Base-by-base conservation (phyloP, 2,113 vertebrate genomes). In the Condylura cristata region DNA sequence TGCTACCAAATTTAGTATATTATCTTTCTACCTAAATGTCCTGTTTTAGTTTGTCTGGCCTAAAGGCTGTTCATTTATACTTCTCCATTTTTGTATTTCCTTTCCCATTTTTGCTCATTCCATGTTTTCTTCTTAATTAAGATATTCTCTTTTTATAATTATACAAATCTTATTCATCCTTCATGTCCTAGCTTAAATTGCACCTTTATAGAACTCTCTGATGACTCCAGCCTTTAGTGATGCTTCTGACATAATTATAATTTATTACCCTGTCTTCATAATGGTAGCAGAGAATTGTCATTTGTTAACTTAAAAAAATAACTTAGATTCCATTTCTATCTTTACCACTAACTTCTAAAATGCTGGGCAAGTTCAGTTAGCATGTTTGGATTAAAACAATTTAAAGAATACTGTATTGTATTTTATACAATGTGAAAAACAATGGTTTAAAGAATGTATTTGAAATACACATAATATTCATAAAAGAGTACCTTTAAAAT, bases 331-430 rank as follows among this genome's bases (percentile, higher is more conserved):
- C 16, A 63, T 93, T 89, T 71, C 30, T 39, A 65, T 63, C n/a
- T 93, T 39, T 89, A 78, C 26, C 9, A 93, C 9, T 75, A 84
- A 75, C 30, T 74, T 93, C 84, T 72, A 68, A 76, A 86, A 26
- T 91, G 37, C 18, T 53, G 24, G 61, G 13, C n/a, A 90, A 95
- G n/a, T 93, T 91, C 26, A 56, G 9, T 89, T 68, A 96, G 91
- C 6, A 83, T 86, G 44, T 83, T 58, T 95, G 41, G 34, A 58
- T 83, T 93, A 91, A 51, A 94, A 93, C 89, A 89, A 82, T n/a
- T 90, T 58, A 22, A 72, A 79, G 39, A 48, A 32, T 1, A 65
- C 22, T 58, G 12, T 61, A 82, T 8, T 65, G 30, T 66, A 13
- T 71, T 39, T 6, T 39, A 88, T 2, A 66, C 6, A 39, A 6